Percentiles rank a stretch among this genome's conserved stretches.
phyloP scores from a whole-genome alignment of 1,140 invertebrate species.

The Drosophila triauraria region DNA sequence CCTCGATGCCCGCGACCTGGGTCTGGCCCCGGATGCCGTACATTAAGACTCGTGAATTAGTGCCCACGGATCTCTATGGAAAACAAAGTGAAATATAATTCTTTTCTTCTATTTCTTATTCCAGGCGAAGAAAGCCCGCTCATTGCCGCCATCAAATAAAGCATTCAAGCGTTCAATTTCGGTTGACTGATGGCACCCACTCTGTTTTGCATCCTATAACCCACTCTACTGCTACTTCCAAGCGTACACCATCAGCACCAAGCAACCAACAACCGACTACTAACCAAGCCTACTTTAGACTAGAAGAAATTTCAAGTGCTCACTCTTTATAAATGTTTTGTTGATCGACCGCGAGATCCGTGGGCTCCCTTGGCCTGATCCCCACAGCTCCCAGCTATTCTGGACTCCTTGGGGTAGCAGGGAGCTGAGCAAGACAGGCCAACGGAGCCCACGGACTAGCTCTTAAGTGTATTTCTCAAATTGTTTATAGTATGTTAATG shows the following conservation, averaged over 20 bases:
- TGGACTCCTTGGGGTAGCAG: background rate
- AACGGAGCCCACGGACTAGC: constrained; percentile 14
- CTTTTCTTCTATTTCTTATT: constrained; percentile 54
- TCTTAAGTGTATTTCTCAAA: constrained; percentile 58
- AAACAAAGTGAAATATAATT: constrained; percentile 77
- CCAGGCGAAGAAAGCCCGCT: constrained; percentile 80
- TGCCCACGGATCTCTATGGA: constrained; percentile 81
- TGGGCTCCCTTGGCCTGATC: constrained; percentile 12
- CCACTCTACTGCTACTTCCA: constrained; percentile 63
- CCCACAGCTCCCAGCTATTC: background rate
- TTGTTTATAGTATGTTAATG: constrained; percentile 60
- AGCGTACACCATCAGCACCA: constrained; percentile 65
- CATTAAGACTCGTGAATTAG: constrained; percentile 84
- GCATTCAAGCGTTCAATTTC: constrained; percentile 54
- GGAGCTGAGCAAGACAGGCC: background rate
- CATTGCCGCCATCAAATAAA: constrained; percentile 83
- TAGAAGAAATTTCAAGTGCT: constrained; percentile 56
- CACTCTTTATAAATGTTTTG: constrained; percentile 41
- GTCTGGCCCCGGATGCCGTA: constrained; percentile 87
- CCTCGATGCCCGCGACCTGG: constrained; percentile 91
- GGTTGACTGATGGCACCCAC: constrained; percentile 70
- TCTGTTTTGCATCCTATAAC: constrained; percentile 74
- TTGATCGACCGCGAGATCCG: constrained; percentile 30
- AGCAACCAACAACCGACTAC: constrained; percentile 52
- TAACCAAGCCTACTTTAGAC: constrained; percentile 59